phyloP scores from a whole-genome alignment of 2,797 vertebrate species.

The Eptatretus atami region DNA sequence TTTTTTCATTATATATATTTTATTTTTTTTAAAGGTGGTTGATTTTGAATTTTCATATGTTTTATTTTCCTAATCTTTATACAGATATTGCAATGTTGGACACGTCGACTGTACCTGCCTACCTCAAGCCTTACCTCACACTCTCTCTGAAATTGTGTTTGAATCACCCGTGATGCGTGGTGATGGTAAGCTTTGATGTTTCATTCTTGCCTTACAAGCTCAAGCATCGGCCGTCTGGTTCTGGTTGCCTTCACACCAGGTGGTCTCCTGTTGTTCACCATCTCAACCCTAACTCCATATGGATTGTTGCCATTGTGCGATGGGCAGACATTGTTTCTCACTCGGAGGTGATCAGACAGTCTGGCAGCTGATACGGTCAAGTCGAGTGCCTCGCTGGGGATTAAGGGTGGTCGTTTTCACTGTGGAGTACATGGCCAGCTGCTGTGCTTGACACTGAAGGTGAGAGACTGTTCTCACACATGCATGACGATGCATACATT shows the following conservation, averaged over 20 bases:
- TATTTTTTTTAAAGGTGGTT: too few relatives aligned
- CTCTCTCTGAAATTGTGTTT: constrained; percentile 1
- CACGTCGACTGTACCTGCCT: neutral
- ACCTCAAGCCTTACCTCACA: neutral
- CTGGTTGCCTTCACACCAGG: too few relatives aligned
- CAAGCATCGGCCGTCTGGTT: too few relatives aligned
- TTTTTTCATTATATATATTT: too few relatives aligned
- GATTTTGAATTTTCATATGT: too few relatives aligned
- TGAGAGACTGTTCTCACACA: neutral
- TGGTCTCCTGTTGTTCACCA: too few relatives aligned
- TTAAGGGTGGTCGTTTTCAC: neutral
- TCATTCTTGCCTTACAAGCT: neutral
- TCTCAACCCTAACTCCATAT: too few relatives aligned
- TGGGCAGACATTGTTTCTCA: neutral
- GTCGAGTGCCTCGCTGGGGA: neutral
- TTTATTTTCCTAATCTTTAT: neutral
- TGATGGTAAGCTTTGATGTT: neutral
- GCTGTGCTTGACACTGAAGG: neutral
- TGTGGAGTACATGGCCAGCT: neutral
- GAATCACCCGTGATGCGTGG: neutral
- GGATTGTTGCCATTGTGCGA: neutral
- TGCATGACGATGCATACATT: too few relatives aligned
- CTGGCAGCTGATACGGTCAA: constrained; percentile 3
- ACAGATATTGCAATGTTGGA: constrained; percentile 3
- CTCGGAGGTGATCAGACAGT: constrained; percentile 1